These are phyloP conservation scores for Laupala kohalensis DNA, from an alignment of 1,140 invertebrate species.

Conservation along the genomic window DNA sequence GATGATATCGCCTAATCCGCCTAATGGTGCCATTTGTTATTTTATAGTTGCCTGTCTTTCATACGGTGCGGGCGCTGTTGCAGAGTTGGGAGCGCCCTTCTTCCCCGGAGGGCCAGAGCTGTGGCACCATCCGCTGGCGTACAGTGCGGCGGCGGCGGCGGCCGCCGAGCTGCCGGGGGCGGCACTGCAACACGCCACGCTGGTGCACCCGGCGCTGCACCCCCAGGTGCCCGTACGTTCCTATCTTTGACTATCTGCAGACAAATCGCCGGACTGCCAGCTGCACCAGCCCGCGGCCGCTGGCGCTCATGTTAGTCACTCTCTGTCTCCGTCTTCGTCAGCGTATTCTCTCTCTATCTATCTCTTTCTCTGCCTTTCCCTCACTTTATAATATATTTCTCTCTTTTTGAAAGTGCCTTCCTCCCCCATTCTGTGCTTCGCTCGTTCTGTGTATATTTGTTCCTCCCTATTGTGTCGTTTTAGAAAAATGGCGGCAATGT, in stretches of 20 bases:
- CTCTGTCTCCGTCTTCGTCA: neutral
- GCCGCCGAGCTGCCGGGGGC: conserved; percentile 58
- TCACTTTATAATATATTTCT: neutral
- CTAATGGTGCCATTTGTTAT: no score
- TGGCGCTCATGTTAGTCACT: conserved; percentile 29
- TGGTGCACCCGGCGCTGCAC: conserved; percentile 90
- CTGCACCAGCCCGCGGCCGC: conserved; percentile 17
- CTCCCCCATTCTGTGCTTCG: no score
- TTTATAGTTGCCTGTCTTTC: no score
- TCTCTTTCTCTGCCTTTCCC: neutral
- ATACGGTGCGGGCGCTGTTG: no score
- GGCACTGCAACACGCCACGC: conserved; percentile 69
- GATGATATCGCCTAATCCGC: no score
- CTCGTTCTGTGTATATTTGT: neutral
- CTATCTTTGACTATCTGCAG: conserved; percentile 92
- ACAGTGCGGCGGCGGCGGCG: conserved; percentile 60
- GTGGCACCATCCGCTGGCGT: conserved; percentile 85
- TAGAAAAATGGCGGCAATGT: neutral
- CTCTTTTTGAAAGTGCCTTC: no score
- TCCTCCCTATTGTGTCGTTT: neutral
- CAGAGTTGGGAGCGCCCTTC: conserved; percentile 87
- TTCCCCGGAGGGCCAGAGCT: conserved; percentile 84
- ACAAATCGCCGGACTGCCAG: conserved; percentile 53
- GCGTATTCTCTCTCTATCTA: conserved; percentile 1
- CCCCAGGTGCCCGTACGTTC: conserved; percentile 91